A percentile compares a stretch with the other conserved stretches of the same genome.
These are phyloP conservation scores for Ctenoplectra terminalis DNA, from an alignment of 1,140 invertebrate genomes.

Conservation along the genomic window DNA sequence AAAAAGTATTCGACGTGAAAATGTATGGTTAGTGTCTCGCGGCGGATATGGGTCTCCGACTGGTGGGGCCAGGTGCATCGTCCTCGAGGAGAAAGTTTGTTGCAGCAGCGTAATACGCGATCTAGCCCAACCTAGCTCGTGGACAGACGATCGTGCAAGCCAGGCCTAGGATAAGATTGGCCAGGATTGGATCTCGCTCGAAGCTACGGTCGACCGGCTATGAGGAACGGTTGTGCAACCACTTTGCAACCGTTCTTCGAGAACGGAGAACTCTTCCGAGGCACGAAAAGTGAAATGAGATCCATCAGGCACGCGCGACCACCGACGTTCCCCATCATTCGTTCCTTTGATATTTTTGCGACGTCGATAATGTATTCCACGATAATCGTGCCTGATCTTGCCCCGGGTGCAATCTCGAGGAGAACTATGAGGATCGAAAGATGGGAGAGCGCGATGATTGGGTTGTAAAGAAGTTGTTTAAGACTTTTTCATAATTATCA, in stretches of 20 bases:
- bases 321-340: background rate
- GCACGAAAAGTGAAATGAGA: constrained; percentile 73
- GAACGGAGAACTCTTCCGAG: constrained; percentile 64
- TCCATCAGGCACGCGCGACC: constrained; percentile 51
- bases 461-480: background rate
- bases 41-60: constrained; percentile 31
- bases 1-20: background rate
- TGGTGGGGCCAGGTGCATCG: constrained; percentile 78
- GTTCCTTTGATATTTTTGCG: background rate
- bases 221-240: constrained; percentile 72
- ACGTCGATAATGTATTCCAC: constrained; percentile 56
- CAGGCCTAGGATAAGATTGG: constrained; percentile 71
- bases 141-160: constrained; percentile 52
- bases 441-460: background rate
- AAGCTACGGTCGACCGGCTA: constrained; percentile 65
- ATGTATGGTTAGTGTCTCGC: constrained; percentile 16
- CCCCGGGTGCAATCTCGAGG: background rate
- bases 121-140: constrained; percentile 73
- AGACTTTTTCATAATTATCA: too few species aligned
- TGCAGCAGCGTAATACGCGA: constrained; percentile 73
- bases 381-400: constrained; percentile 23
- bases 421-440: background rate
- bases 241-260: constrained; percentile 39
- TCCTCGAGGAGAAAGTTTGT: constrained; percentile 81
- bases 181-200: constrained; percentile 71